Evolutionary conservation across 2,888 invertebrate species (phyloP).

Genomic region (Acheta domesticus): DNA sequence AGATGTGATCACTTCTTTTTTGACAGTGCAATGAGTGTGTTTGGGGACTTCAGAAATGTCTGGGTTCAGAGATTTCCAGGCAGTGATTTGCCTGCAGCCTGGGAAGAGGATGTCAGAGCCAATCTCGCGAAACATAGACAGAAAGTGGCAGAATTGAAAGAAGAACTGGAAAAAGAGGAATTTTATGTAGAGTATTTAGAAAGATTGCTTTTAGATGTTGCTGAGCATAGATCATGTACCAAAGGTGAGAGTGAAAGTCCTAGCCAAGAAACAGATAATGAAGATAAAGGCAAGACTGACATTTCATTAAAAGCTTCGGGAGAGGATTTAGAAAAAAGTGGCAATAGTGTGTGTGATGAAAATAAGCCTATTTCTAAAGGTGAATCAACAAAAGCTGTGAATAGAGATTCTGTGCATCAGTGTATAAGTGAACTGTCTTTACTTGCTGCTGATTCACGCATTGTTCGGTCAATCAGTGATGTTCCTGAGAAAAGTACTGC

Average conservation of each 20-base stretch:
- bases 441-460: constrained; percentile 31
- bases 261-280: constrained; percentile 46
- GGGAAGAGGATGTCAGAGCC: constrained; percentile 89
- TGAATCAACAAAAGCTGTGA: constrained; percentile 36
- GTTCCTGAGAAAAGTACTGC: constrained; percentile 43
- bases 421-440: constrained; percentile 68
- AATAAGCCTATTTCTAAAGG: constrained; percentile 45
- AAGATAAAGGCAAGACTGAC: constrained; percentile 40
- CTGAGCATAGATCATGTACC: constrained; percentile 67
- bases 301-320: constrained; percentile 22
- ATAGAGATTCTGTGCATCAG: constrained; percentile 54
- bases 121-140: constrained; percentile 86
- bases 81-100: constrained; percentile 83
- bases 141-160: constrained; percentile 74
- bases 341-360: constrained; percentile 26
- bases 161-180: constrained; percentile 85
- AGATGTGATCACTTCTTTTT: not conserved
- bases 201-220: constrained; percentile 77
- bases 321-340: constrained; percentile 25
- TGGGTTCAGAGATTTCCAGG: constrained; percentile 90
- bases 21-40: constrained; percentile 64
- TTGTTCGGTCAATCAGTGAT: constrained; percentile 50
- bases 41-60: constrained; percentile 86
- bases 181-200: constrained; percentile 88
- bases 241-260: constrained; percentile 48